A percentile compares a stretch with the other conserved stretches of the same genome.
Evolutionary conservation across 1,140 invertebrate genomes (phyloP).

Genomic region (Ostrea edulis): DNA sequence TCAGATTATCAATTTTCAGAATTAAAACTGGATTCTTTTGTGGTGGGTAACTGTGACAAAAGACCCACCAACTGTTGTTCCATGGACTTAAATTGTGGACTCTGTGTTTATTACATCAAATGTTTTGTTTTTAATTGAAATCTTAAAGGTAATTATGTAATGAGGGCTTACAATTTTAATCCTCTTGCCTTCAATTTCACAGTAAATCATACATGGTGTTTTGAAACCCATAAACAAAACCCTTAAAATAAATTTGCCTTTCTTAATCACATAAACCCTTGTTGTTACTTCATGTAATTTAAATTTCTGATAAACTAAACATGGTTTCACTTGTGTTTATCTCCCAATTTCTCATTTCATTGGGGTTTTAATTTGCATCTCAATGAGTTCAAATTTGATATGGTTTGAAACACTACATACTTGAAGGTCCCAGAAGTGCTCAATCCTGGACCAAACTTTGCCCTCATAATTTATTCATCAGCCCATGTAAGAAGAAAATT

Average conservation of each 20-base stretch:
- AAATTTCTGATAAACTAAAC: constrained; percentile 32
- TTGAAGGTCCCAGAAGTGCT: neutral
- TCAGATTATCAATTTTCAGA: neutral
- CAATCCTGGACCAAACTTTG: neutral
- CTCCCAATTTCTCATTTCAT: constrained; percentile 20
- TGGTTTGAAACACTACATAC: constrained; percentile 6
- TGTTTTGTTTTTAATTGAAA: constrained; percentile 38
- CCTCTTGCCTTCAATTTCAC: constrained; percentile 32
- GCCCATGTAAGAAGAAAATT: constrained; percentile 36
- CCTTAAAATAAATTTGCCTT: constrained; percentile 21
- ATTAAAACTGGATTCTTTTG: constrained; percentile 32
- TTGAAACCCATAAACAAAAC: constrained; percentile 30
- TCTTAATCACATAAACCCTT: constrained; percentile 34
- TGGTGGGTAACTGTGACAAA: constrained; percentile 17
- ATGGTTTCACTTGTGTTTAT: constrained; percentile 34
- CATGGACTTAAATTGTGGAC: constrained; percentile 7
- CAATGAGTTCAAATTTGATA: constrained; percentile 39
- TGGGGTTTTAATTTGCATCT: constrained; percentile 35
- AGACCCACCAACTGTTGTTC: constrained; percentile 20
- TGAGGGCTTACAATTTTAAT: constrained; percentile 26
- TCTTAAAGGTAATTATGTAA: constrained; percentile 17
- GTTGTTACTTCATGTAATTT: constrained; percentile 28
- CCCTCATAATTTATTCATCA: constrained; percentile 29
- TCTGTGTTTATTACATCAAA: constrained; percentile 5
- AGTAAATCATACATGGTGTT: constrained; percentile 22